Evolutionary conservation across 2,888 invertebrate genomes (phyloP).

Genomic region (Didymodactylos carnosus): DNA sequence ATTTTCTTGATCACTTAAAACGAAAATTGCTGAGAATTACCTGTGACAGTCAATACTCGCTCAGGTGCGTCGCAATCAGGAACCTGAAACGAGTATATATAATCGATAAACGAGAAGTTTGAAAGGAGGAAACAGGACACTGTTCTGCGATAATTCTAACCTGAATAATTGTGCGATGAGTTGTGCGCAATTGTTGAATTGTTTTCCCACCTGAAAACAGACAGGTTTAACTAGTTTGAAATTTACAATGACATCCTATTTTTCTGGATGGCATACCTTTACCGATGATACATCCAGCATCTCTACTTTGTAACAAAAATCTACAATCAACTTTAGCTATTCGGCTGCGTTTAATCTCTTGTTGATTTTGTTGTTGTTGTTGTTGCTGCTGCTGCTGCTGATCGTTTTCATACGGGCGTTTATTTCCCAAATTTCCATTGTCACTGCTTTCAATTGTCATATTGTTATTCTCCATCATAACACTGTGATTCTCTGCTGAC

Average conservation of each 20-base stretch:
- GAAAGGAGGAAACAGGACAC: too few species aligned
- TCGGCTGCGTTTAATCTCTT: neutral
- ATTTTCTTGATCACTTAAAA: too few species aligned
- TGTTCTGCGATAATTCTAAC: too few species aligned
- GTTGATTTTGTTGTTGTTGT: neutral
- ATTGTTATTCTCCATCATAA: too few species aligned
- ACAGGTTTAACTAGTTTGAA: neutral
- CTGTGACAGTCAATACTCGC: conserved; percentile 45
- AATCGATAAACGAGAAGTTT: too few species aligned
- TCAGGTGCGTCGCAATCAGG: conserved; percentile 99
- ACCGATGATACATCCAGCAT: neutral
- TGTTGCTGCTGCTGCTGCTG: neutral
- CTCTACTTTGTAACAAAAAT: neutral
- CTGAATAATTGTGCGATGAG: conserved; percentile 43
- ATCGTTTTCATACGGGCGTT: neutral
- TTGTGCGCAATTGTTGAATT: neutral
- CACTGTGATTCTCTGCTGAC: too few species aligned
- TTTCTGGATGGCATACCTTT: neutral
- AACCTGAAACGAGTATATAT: too few species aligned
- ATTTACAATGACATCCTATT: neutral
- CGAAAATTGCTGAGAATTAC: too few species aligned
- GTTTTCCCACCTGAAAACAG: neutral
- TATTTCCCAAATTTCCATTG: neutral
- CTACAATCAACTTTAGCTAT: neutral
- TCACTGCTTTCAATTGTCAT: neutral